These are phyloP conservation scores for Synergus umbraculus DNA, from an alignment of 2,888 invertebrate genomes.

Conservation along the genomic window DNA sequence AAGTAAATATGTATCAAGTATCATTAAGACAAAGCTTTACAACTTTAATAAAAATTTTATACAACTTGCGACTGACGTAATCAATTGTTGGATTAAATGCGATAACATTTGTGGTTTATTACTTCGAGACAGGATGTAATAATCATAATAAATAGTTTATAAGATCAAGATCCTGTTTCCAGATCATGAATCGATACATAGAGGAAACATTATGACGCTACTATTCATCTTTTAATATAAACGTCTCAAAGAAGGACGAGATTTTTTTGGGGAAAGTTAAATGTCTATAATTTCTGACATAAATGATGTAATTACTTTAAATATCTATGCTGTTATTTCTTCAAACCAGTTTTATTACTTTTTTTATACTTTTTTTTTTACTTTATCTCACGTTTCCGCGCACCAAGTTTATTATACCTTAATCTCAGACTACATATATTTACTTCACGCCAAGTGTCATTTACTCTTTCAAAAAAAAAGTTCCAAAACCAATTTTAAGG, in stretches of 20 bases:
- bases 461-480: too few species aligned
- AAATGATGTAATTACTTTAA: background rate
- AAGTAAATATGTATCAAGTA: too few species aligned
- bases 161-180: slow-evolving; percentile 27
- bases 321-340: slow-evolving; percentile 6
- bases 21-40: too few species aligned
- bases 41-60: too few species aligned
- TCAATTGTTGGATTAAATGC: background rate
- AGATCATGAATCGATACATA: slow-evolving; percentile 34
- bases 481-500: too few species aligned
- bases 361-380: background rate
- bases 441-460: too few species aligned
- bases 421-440: too few species aligned
- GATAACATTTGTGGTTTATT: slow-evolving; percentile 14
- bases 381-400: background rate
- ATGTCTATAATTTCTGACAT: background rate
- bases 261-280: slow-evolving; percentile 7
- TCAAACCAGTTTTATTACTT: background rate
- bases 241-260: background rate
- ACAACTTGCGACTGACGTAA: too few species aligned
- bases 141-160: slow-evolving; percentile 32
- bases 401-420: too few species aligned
- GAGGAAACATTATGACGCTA: slow-evolving; percentile 20
- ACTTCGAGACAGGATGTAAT: slow-evolving; percentile 31
- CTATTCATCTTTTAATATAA: slow-evolving; percentile 16